Percentiles rank a stretch among this genome's conserved stretches.
Evolutionary conservation across 2,888 invertebrate genomes (phyloP).

Genomic region (Phalera bucephala): DNA sequence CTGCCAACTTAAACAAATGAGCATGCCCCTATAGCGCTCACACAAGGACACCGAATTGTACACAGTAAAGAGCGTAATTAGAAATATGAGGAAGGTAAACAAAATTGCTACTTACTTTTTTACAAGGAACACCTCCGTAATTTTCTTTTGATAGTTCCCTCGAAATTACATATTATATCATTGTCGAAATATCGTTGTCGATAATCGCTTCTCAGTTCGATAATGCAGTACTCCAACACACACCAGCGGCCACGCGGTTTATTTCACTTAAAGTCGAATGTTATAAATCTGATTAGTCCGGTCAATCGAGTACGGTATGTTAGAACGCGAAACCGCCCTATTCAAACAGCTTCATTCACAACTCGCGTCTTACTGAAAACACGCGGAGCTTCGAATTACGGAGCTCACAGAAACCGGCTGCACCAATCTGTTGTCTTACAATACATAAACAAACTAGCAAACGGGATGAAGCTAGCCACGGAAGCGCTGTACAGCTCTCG

Average conservation of each 20-base stretch:
- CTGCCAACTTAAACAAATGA: too few relatives aligned
- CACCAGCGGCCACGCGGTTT: slow-evolving; percentile 44
- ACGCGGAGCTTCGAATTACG: slow-evolving; percentile 50
- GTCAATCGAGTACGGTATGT: too few relatives aligned
- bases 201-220: slow-evolving; percentile 30
- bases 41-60: too few relatives aligned
- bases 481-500: slow-evolving; percentile 20
- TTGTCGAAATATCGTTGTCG: slow-evolving; percentile 19
- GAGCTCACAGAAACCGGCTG: slow-evolving; percentile 68
- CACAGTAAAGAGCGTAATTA: too few relatives aligned
- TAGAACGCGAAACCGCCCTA: slow-evolving; percentile 34
- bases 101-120: slow-evolving; percentile 19
- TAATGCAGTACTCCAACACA: slow-evolving; percentile 52
- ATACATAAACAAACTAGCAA: slow-evolving; percentile 79
- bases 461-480: slow-evolving; percentile 72
- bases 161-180: slow-evolving; percentile 3
- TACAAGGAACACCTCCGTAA: slow-evolving; percentile 1
- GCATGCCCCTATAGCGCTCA: too few relatives aligned
- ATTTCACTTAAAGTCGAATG: slow-evolving; percentile 14
- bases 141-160: slow-evolving; percentile 10
- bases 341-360: slow-evolving; percentile 61
- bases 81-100: too few relatives aligned
- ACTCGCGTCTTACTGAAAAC: slow-evolving; percentile 57
- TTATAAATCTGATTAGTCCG: slow-evolving; percentile 1
- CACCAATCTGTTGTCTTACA: slow-evolving; percentile 79